Evolutionary conservation across 2,888 invertebrate genomes (phyloP).

Genomic region (Agriotes lineatus): DNA sequence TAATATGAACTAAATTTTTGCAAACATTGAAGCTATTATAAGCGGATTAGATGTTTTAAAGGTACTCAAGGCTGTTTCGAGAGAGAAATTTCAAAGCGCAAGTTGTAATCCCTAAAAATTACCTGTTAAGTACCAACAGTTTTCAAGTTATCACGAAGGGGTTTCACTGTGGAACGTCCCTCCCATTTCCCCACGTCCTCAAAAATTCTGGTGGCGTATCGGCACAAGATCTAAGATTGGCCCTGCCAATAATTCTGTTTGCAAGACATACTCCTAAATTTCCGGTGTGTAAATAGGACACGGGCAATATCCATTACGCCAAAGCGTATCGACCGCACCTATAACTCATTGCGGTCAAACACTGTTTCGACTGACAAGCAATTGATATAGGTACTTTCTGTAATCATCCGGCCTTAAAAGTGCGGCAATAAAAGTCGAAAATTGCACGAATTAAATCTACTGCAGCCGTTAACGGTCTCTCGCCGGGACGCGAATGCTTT

Average conservation of each 20-base stretch:
- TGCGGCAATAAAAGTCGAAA: slow-evolving; percentile 11
- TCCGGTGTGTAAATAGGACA: slow-evolving; percentile 27
- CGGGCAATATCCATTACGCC: slow-evolving; percentile 36
- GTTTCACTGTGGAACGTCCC: too few relatives aligned
- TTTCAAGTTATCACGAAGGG: too few relatives aligned
- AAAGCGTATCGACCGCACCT: slow-evolving; percentile 39
- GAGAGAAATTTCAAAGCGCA: too few relatives aligned
- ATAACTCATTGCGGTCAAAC: slow-evolving; percentile 33
- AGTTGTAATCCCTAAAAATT: too few relatives aligned
- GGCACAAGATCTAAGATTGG: slow-evolving; percentile 23
- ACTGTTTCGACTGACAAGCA: slow-evolving; percentile 26
- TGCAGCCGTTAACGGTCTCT: slow-evolving; percentile 2
- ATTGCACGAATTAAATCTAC: background rate
- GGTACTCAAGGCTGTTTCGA: too few relatives aligned
- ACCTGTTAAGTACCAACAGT: too few relatives aligned
- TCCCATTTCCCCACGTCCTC: too few relatives aligned
- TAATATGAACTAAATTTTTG: too few relatives aligned
- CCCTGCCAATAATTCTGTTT: slow-evolving; percentile 32
- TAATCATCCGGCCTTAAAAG: slow-evolving; percentile 23
- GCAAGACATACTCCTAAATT: slow-evolving; percentile 33
- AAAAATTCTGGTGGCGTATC: too few relatives aligned
- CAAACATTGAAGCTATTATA: too few relatives aligned
- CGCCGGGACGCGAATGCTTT: background rate
- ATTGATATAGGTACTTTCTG: slow-evolving; percentile 30
- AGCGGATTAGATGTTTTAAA: too few relatives aligned